phyloP scores from a whole-genome alignment of 1,140 invertebrate genomes.

The Bombus polaris region DNA sequence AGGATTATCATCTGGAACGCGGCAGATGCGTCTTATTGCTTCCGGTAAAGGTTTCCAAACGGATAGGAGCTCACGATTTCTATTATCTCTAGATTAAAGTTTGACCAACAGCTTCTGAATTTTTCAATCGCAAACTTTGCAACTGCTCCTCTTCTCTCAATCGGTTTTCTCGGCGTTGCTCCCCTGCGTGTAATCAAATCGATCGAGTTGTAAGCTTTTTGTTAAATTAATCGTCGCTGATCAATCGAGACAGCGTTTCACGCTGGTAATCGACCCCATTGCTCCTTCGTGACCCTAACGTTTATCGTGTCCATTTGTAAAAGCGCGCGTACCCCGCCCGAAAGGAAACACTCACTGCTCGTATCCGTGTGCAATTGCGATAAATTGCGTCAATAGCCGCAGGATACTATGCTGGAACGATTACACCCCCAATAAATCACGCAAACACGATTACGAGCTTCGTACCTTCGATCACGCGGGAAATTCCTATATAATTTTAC shows the following conservation, averaged over 20 bases:
- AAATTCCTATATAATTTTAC: not conserved
- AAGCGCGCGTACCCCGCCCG: not conserved
- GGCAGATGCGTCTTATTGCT: not conserved
- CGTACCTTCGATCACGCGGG: not conserved
- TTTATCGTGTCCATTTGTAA: slow-evolving; percentile 13
- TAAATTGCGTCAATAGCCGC: not conserved
- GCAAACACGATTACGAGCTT: too few relatives aligned
- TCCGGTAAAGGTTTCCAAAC: not conserved
- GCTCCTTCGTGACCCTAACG: not conserved
- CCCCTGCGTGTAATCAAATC: not conserved
- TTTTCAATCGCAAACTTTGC: not conserved
- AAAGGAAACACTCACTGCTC: not conserved
- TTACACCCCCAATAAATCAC: not conserved
- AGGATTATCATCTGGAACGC: not conserved
- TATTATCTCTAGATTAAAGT: slow-evolving; percentile 3
- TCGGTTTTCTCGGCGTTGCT: not conserved
- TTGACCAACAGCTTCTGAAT: too few relatives aligned
- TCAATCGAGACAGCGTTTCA: not conserved
- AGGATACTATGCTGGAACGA: not conserved
- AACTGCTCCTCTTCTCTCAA: not conserved
- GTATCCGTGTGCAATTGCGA: not conserved
- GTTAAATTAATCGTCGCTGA: slow-evolving; percentile 12
- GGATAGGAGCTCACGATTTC: not conserved
- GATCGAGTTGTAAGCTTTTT: not conserved
- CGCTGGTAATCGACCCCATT: not conserved